Base-by-base conservation (phyloP, 2,888 invertebrate species). In the Autographa gamma region DNA sequence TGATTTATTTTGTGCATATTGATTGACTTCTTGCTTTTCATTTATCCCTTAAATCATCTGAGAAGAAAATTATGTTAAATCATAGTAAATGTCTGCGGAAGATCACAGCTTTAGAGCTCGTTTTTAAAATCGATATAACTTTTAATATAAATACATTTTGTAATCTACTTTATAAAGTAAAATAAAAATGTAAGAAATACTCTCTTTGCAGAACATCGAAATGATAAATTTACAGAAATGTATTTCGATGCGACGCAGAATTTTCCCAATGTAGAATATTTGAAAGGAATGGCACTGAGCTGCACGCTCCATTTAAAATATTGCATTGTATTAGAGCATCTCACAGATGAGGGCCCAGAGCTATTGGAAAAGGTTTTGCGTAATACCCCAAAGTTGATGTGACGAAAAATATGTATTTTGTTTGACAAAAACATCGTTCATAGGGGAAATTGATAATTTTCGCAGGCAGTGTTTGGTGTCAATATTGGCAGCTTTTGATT, bases 1-100 rank as follows among this genome's bases (percentile, higher is more conserved):
- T 61, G 81, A 77, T 80, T 74, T 77, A 77, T 80, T 62, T 52
- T 52, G 31, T 34, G 56, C 71, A 60, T 73, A 71, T 69, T 60
- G 32, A 69, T 38, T 66, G 76, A 80, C 63, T 63, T 25, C 9
- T 48, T 19, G 60, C 58, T 60, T 65, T 67, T 25, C 7, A 60
- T 58, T 43, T 11, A 61, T 56, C 16, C 13, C 18, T 54, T 18
- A 32, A 32, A 14, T 14, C 7, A 13, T 0, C 1, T 6, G 8
- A 2, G 16, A 43, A 43, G 43, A 14, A 43, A 16, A 14, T 16
- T 14, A 2, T 16, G 13, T 14, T 43, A 43, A 6, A 43, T 14
- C 43, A n/a, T n/a, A n/a, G n/a, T n/a, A n/a, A n/a, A n/a, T n/a
- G n/a, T n/a, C n/a, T n/a, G n/a, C n/a, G n/a, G n/a, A n/a, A n/a